These are phyloP conservation scores for Papilio polytes DNA, from an alignment of 1,140 invertebrate genomes.

Conservation along the genomic window DNA sequence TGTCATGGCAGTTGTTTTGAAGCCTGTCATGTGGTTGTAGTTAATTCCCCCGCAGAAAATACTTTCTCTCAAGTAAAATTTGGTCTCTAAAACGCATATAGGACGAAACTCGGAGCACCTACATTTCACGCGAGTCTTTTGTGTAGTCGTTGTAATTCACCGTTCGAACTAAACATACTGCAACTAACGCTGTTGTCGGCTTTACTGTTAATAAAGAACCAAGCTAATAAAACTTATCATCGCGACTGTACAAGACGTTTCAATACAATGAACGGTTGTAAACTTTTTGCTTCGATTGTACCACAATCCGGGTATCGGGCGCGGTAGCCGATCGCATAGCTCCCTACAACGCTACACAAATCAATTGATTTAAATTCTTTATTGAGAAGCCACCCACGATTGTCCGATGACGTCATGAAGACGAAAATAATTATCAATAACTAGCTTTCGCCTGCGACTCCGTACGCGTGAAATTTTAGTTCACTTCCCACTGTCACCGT, in stretches of 20 bases:
- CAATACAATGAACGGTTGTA: slow-evolving; percentile 75
- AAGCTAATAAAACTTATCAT: slow-evolving; percentile 41
- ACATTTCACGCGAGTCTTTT: too few species aligned
- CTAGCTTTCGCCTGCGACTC: too few species aligned
- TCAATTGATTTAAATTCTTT: slow-evolving; percentile 14
- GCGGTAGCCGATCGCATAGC: slow-evolving; percentile 55
- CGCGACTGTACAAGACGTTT: slow-evolving; percentile 61
- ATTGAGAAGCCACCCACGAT: background rate
- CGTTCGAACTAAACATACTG: too few species aligned
- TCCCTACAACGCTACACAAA: slow-evolving; percentile 40
- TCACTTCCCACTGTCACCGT: too few species aligned
- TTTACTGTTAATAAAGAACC: too few species aligned
- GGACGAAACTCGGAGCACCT: background rate
- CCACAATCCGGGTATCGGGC: slow-evolving; percentile 55
- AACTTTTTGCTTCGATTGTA: slow-evolving; percentile 61
- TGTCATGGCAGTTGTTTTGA: too few species aligned
- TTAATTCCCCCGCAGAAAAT: too few species aligned
- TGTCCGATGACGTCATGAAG: background rate
- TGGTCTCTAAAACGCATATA: background rate
- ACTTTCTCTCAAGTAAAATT: too few species aligned
- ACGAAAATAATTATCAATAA: background rate
- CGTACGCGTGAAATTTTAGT: too few species aligned
- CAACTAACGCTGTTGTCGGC: too few species aligned
- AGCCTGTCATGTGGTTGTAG: too few species aligned
- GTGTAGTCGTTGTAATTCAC: too few species aligned